Base-by-base conservation (phyloP, 2,113 vertebrate genomes). In the Upupa epops region DNA sequence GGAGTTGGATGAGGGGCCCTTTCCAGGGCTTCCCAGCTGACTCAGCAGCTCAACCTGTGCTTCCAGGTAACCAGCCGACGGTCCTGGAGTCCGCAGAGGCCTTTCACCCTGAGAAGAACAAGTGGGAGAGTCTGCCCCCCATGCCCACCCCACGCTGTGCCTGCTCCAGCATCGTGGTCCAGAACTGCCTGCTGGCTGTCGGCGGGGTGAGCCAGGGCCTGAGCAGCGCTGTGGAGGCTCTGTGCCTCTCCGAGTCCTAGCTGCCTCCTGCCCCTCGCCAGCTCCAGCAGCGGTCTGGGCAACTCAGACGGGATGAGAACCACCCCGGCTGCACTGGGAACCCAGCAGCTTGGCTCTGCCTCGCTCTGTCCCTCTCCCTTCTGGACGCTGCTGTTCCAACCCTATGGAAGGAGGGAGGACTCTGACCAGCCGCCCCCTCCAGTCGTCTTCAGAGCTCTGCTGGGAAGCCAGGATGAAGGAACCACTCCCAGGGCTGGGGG, bases 141-240 rank as follows among this genome's bases (percentile, higher is more conserved):
- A 99, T 99, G 99, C 98, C 97, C 69, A 98, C 98, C 1, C 99
- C 99, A 1, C 98, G 99, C 94, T 99, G 99, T 20, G 98, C 99
- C 63, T 98, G 98, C 84, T 98, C 99, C 96, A 98, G 98, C 97
- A 98, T 99, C 5, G 95, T 98, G 29, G 90, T 99, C 79, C 97
- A 97, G 93, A 98, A 98, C 94, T 98, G 98, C 74, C 98, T 99
- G 82, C 97, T 99, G 89, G 98, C 99, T 0, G 98, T 99, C 24
- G 99, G 99, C 2, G 99, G 99, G 3, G 99, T 99, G 91, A 99
- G 98, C 95, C 98, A 99, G 98, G 98, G 99, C 55, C 98, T 99
- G 75, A 99, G 98, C 58, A 96, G 97, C 0, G 98, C 98, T 0
- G 98, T 99, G 37, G 99, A 99, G 97, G 99, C 99, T 4, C 98